phyloP scores from a whole-genome alignment of 2,113 vertebrate genomes.

The Menidia beryllina region DNA sequence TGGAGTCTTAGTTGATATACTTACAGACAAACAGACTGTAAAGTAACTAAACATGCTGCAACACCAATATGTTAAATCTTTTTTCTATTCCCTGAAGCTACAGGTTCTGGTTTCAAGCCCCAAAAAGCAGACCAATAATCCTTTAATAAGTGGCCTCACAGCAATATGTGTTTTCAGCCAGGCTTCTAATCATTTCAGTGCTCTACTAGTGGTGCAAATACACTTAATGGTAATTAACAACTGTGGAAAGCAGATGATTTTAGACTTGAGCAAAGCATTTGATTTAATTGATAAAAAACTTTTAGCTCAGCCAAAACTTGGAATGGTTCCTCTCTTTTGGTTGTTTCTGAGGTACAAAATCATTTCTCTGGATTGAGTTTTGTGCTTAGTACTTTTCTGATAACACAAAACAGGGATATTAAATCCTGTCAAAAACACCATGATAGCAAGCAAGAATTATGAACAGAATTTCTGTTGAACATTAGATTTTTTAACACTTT shows the following conservation, averaged over 20 bases:
- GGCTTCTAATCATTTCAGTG: constrained; percentile 32
- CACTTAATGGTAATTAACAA: constrained; percentile 47
- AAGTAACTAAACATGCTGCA: too few relatives aligned
- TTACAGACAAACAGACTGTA: too few relatives aligned
- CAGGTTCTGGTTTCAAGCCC: too few relatives aligned
- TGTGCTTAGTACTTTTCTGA: constrained; percentile 27
- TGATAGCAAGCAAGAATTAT: too few relatives aligned
- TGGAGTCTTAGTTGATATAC: too few relatives aligned
- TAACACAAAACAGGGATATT: too few relatives aligned
- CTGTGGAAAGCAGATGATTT: constrained; percentile 34
- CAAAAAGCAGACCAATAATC: too few relatives aligned
- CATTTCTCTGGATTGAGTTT: constrained; percentile 15
- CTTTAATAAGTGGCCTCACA: too few relatives aligned
- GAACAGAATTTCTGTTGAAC: too few relatives aligned
- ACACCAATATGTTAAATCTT: too few relatives aligned
- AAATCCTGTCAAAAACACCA: too few relatives aligned
- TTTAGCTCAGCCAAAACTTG: constrained; percentile 21
- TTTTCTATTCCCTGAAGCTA: too few relatives aligned
- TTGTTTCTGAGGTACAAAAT: constrained; percentile 18
- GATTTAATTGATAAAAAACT: constrained; percentile 34
- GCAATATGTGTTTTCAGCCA: constrained; percentile 20
- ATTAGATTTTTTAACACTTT: background rate
- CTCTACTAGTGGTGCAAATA: constrained; percentile 16
- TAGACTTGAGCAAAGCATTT: constrained; percentile 30
- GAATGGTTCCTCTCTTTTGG: constrained; percentile 23